These are phyloP conservation scores for Callaeas wilsoni DNA, from an alignment of 2,113 vertebrate species.

Conservation along the genomic window DNA sequence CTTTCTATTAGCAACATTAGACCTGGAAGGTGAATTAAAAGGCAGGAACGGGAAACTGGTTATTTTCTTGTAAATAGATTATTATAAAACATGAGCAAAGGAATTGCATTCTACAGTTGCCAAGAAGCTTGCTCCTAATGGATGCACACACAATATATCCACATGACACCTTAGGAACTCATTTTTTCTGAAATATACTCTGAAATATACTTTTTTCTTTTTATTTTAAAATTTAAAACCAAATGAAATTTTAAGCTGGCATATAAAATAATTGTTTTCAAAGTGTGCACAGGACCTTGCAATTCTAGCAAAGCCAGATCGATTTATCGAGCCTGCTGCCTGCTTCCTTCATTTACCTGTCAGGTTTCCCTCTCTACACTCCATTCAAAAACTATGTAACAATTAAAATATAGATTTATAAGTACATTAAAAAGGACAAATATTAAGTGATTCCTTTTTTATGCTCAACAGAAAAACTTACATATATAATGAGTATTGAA, in stretches of 20 bases:
- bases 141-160: background rate
- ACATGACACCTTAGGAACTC: background rate
- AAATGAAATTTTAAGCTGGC: background rate
- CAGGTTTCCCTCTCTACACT: background rate
- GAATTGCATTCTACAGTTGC: fast-evolving
- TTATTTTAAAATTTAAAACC: background rate
- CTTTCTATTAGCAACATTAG: background rate
- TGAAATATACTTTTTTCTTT: background rate
- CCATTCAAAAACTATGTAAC: background rate
- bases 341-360: background rate
- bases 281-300: background rate
- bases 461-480: background rate
- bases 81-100: background rate
- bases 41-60: background rate
- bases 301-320: background rate
- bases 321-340: no score
- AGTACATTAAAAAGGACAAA: background rate
- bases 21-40: background rate
- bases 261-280: background rate
- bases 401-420: background rate
- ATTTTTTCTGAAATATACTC: background rate
- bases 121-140: background rate
- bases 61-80: background rate
- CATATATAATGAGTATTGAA: background rate
- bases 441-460: background rate